Evolutionary conservation across 2,797 vertebrate genomes (phyloP).

Genomic region (Aeoliscus strigatus): DNA sequence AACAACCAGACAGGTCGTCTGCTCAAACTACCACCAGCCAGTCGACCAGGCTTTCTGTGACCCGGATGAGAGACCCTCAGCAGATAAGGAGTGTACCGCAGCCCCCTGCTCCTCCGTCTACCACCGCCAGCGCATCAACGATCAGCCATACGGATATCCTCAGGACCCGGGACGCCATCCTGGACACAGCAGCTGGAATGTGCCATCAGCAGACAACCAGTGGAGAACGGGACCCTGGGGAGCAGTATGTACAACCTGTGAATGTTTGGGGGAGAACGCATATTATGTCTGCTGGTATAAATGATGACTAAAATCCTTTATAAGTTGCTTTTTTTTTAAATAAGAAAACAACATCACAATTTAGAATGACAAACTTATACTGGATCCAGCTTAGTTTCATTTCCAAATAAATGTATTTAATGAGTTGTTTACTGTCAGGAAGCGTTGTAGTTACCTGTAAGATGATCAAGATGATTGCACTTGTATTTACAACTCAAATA

Average conservation of each 20-base stretch:
- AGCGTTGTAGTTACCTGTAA: too few relatives aligned
- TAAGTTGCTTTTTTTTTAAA: too few relatives aligned
- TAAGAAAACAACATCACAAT: too few relatives aligned
- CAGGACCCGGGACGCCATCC: constrained; percentile 72
- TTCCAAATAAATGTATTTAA: too few relatives aligned
- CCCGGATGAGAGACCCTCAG: constrained; percentile 74
- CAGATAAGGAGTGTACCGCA: constrained; percentile 81
- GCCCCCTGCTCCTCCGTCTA: constrained; percentile 75
- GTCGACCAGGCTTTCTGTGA: constrained; percentile 85
- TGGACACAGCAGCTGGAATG: constrained; percentile 79
- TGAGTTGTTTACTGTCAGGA: too few relatives aligned
- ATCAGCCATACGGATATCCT: constrained; percentile 75
- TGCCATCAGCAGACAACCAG: constrained; percentile 78
- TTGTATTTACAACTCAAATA: too few relatives aligned
- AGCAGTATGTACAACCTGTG: constrained; percentile 79
- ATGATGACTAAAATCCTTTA: too few relatives aligned
- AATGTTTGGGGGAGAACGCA: constrained; percentile 17
- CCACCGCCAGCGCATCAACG: constrained; percentile 71
- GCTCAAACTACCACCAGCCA: constrained; percentile 84
- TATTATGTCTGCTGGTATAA: too few relatives aligned
- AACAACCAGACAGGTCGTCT: constrained; percentile 84
- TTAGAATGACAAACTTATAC: too few relatives aligned
- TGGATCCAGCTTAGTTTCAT: too few relatives aligned
- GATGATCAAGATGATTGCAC: too few relatives aligned
- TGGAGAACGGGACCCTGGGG: constrained; percentile 99